Evolutionary conservation across 2,888 invertebrate genomes (phyloP).

Genomic region (Pegoplata infirma): DNA sequence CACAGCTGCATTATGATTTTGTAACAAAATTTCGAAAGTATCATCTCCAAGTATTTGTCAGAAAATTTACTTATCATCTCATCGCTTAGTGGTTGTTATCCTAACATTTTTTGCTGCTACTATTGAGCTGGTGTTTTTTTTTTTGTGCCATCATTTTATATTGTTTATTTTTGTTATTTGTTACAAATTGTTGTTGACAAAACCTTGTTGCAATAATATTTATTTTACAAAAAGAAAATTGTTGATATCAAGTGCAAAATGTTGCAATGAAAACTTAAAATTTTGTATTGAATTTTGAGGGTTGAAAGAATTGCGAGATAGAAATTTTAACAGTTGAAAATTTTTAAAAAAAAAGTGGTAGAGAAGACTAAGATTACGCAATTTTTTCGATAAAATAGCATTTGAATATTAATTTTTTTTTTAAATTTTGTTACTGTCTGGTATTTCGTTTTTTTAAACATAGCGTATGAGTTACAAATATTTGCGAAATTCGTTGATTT

Average conservation of each 20-base stretch:
- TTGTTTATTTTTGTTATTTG: slow-evolving; percentile 46
- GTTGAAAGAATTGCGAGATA: too few relatives aligned
- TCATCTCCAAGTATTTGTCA: slow-evolving; percentile 17
- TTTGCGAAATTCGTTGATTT: too few relatives aligned
- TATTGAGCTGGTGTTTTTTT: slow-evolving; percentile 30
- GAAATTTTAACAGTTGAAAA: too few relatives aligned
- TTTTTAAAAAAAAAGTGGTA: too few relatives aligned
- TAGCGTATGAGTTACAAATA: too few relatives aligned
- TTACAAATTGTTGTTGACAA: slow-evolving; percentile 61
- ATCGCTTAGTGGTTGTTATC: background rate
- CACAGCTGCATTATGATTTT: slow-evolving; percentile 28
- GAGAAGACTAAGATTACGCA: too few relatives aligned
- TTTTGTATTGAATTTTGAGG: too few relatives aligned
- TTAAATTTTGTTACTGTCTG: too few relatives aligned
- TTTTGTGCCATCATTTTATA: slow-evolving; percentile 13
- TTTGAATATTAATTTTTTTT: too few relatives aligned
- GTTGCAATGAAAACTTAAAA: too few relatives aligned
- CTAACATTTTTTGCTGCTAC: slow-evolving; percentile 9
- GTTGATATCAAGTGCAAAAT: slow-evolving; percentile 13
- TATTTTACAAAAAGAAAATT: slow-evolving; percentile 49
- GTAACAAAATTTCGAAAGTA: background rate
- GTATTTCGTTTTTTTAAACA: too few relatives aligned
- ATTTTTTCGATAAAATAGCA: too few relatives aligned
- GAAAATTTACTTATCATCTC: slow-evolving; percentile 28
- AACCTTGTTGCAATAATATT: slow-evolving; percentile 72